Percentiles rank a stretch among this genome's conserved stretches.
phyloP scores from a whole-genome alignment of 2,888 invertebrate species.

The Tachina fera region DNA sequence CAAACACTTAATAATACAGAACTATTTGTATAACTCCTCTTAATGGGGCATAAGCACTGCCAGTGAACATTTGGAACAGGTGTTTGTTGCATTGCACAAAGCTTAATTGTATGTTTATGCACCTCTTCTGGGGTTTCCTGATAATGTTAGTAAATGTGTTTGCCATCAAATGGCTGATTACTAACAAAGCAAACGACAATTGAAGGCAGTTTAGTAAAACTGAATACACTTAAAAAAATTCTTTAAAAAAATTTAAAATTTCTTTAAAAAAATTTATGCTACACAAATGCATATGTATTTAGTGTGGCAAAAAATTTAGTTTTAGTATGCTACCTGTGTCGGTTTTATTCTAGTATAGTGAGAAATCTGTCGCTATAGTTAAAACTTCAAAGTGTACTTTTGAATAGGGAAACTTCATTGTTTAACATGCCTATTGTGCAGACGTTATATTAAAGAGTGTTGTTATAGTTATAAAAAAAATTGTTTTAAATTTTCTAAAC shows the following conservation, averaged over 20 bases:
- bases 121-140: slow-evolving; percentile 59
- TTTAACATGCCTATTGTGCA: no score
- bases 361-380: no score
- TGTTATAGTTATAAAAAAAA: no score
- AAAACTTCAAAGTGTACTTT: no score
- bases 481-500: no score
- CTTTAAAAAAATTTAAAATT: not conserved
- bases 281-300: no score
- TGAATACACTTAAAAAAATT: slow-evolving; percentile 6
- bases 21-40: slow-evolving; percentile 4
- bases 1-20: slow-evolving; percentile 24
- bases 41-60: slow-evolving; percentile 41
- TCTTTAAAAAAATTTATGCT: no score
- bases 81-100: slow-evolving; percentile 47
- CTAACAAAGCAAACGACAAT: slow-evolving; percentile 56
- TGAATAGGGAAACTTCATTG: no score
- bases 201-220: slow-evolving; percentile 1
- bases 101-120: slow-evolving; percentile 52
- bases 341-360: no score
- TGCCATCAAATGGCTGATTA: slow-evolving; percentile 58
- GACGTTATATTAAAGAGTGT: no score
- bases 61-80: slow-evolving; percentile 46
- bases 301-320: no score
- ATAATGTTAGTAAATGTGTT: slow-evolving; percentile 64
- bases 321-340: no score